Conservation (phyloP, 1,140 invertebrate species). For the Apis dorsata region DNA sequence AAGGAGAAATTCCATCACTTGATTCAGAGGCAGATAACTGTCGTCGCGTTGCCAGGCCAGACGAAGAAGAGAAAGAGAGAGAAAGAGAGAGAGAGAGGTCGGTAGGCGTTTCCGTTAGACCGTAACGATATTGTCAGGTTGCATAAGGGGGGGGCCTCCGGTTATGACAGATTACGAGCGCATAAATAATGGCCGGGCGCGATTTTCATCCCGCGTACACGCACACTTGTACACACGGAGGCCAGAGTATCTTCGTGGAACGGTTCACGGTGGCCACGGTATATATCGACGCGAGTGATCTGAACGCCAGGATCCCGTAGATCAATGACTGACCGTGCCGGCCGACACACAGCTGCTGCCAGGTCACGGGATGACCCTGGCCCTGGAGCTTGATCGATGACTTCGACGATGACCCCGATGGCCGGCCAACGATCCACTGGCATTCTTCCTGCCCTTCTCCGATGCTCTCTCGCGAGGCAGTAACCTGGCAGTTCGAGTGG, state of each 20-base stretch:
- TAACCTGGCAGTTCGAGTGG: conserved; percentile 34
- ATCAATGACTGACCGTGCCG: conserved; percentile 75
- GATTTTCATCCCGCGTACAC: conserved; percentile 56
- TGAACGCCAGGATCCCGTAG: conserved; percentile 70
- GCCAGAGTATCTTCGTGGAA: conserved; percentile 1
- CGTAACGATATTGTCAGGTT: conserved; percentile 70
- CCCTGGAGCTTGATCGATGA: conserved; percentile 74
- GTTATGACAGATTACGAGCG: conserved; percentile 70
- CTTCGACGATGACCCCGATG: conserved; percentile 72
- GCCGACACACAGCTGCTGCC: conserved; percentile 74
- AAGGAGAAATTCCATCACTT: conserved; percentile 36
- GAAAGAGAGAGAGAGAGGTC: background rate
- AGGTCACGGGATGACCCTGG: conserved; percentile 70
- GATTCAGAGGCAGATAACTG: conserved; percentile 60
- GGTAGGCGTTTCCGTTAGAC: conserved; percentile 63
- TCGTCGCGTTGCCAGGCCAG: conserved; percentile 34
- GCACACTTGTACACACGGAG: conserved; percentile 14
- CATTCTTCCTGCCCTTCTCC: conserved; percentile 61
- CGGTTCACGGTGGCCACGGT: conserved; percentile 43
- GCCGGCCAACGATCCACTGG: conserved; percentile 58
- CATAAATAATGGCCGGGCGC: conserved; percentile 62
- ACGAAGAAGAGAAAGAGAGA: conserved; percentile 4
- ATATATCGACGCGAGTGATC: conserved; percentile 71
- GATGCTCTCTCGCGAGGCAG: conserved; percentile 50
- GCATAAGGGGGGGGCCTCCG: conserved; percentile 56